Conservation (phyloP, 2,113 vertebrate genomes). For the Seriola aureovittata region DNA sequence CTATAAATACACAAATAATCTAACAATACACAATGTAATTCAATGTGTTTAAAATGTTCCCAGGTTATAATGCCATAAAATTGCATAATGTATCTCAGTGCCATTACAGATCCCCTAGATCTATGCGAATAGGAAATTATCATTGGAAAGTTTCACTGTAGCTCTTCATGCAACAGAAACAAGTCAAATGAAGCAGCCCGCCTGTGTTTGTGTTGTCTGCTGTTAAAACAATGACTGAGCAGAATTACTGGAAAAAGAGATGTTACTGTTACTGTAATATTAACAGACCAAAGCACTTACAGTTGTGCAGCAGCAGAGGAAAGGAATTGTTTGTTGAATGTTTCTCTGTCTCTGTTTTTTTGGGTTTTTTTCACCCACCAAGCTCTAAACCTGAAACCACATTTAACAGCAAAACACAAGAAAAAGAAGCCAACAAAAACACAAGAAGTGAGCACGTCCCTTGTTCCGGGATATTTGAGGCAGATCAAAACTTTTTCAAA, state of each 20-base stretch:
- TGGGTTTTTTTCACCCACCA: constrained; percentile 8
- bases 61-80: neutral
- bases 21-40: too few species aligned
- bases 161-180: neutral
- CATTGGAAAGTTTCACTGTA: neutral
- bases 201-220: constrained; percentile 21
- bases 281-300: constrained; percentile 4
- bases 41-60: too few species aligned
- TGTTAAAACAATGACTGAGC: neutral
- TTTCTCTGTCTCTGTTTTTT: neutral
- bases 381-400: constrained; percentile 40
- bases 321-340: constrained; percentile 12
- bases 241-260: constrained; percentile 4
- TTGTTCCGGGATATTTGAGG: constrained; percentile 52
- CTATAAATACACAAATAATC: too few species aligned
- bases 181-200: neutral
- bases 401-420: constrained; percentile 33
- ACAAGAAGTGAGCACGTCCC: constrained; percentile 20
- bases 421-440: constrained; percentile 56
- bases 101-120: neutral
- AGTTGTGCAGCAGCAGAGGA: constrained; percentile 24
- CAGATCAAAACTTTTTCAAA: constrained; percentile 40
- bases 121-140: neutral
- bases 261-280: constrained; percentile 3
- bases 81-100: neutral